These are phyloP conservation scores for Galleria mellonella DNA, from an alignment of 1,140 invertebrate genomes.

Conservation along the genomic window DNA sequence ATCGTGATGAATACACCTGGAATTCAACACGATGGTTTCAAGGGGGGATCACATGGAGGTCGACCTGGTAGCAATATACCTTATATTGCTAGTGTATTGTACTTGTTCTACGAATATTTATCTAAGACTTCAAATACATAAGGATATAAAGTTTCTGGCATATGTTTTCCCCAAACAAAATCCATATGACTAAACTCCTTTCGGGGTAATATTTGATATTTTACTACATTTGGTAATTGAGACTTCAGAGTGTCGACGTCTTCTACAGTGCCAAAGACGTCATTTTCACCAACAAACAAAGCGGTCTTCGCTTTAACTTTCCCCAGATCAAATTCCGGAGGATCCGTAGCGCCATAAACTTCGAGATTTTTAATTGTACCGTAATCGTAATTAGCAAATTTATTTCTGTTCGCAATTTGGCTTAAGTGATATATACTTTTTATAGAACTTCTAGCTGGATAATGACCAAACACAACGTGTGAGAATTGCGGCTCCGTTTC, in stretches of 20 bases:
- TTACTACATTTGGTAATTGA: constrained; percentile 60
- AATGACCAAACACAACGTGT: constrained; percentile 27
- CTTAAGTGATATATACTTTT: constrained; percentile 80
- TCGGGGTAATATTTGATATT: constrained; percentile 11
- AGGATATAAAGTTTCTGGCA: too few relatives aligned
- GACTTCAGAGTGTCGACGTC: constrained; percentile 71
- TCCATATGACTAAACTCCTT: too few relatives aligned
- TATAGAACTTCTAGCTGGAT: constrained; percentile 70
- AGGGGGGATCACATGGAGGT: too few relatives aligned
- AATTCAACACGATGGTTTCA: too few relatives aligned
- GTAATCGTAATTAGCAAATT: constrained; percentile 63
- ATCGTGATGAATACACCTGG: too few relatives aligned
- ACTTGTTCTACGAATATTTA: too few relatives aligned
- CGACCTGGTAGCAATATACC: too few relatives aligned
- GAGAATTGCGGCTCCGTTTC: constrained; percentile 12
- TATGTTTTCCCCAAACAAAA: too few relatives aligned
- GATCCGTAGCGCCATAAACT: constrained; percentile 63
- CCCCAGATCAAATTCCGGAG: constrained; percentile 74
- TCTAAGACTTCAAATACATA: too few relatives aligned
- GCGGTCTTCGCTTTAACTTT: constrained; percentile 75
- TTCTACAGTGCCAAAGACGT: constrained; percentile 71
- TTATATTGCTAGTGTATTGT: too few relatives aligned
- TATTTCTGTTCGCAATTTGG: constrained; percentile 74
- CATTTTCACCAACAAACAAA: constrained; percentile 76
- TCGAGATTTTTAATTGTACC: constrained; percentile 62